Percentiles rank a stretch among this genome's conserved stretches.
phyloP scores from a whole-genome alignment of 35 echinoderm and acorn worm genomes.

The Holothuria glaberrima region DNA sequence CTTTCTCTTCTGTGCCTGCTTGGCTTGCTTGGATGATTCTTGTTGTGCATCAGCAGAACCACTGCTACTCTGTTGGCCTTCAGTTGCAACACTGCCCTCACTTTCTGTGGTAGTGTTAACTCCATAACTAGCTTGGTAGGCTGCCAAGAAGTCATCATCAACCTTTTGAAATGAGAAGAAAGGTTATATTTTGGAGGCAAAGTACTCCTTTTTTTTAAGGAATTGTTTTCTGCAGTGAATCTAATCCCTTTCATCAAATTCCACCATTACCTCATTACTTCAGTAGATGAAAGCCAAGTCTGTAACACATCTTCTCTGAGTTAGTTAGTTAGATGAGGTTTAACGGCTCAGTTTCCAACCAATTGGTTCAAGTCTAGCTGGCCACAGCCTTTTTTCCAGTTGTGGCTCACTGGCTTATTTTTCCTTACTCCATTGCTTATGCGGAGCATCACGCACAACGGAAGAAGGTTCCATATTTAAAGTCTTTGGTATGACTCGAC shows the following conservation, averaged over 20 bases:
- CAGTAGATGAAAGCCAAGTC: no score
- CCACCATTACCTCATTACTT: background rate
- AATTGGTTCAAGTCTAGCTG: background rate
- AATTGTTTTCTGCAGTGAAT: background rate
- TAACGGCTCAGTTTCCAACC: background rate
- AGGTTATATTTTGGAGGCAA: background rate
- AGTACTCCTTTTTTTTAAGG: no score
- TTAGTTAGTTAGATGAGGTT: no score
- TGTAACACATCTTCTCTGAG: no score
- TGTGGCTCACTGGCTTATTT: background rate
- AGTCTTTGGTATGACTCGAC: no score
- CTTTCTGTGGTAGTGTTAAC: slow-evolving; percentile 4
- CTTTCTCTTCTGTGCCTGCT: slow-evolving; percentile 76
- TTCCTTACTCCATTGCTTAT: background rate
- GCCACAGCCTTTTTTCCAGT: background rate
- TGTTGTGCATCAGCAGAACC: slow-evolving; percentile 19
- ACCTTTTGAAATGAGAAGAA: slow-evolving; percentile 53
- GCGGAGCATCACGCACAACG: background rate
- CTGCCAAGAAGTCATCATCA: slow-evolving; percentile 89
- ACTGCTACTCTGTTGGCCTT: slow-evolving; percentile 1
- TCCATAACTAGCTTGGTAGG: slow-evolving; percentile 91
- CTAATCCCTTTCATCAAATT: background rate
- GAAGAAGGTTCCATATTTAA: no score
- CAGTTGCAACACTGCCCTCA: background rate
- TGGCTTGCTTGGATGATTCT: slow-evolving; percentile 34